A percentile compares a stretch with the other conserved stretches of the same genome.
Evolutionary conservation across 2,797 vertebrate species (phyloP).

Genomic region (Merluccius polli): DNA sequence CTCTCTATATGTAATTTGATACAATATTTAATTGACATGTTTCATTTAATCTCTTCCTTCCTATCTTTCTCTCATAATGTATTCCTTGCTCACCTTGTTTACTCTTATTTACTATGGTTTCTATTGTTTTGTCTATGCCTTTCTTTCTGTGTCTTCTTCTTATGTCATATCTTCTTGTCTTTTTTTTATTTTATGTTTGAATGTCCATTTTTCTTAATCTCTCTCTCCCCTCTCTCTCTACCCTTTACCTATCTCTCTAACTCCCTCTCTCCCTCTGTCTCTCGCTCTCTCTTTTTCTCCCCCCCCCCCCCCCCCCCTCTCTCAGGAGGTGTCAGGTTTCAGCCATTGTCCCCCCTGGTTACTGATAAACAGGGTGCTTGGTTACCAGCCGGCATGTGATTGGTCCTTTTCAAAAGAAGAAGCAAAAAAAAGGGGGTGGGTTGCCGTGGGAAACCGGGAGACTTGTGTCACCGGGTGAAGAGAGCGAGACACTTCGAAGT

Average conservation of each 20-base stretch:
- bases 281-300: slow-evolving; percentile 1
- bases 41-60: not conserved
- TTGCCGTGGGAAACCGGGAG: slow-evolving; percentile 80
- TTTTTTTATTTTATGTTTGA: not conserved
- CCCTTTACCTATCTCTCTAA: not conserved
- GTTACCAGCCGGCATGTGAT: slow-evolving; percentile 71
- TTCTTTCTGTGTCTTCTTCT: not conserved
- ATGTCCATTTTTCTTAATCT: slow-evolving; percentile 21
- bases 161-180: not conserved
- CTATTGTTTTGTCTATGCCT: not conserved
- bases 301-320: slow-evolving; percentile 40
- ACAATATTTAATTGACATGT: not conserved
- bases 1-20: not conserved
- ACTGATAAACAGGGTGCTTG: slow-evolving; percentile 89
- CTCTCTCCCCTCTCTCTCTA: not conserved
- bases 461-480: slow-evolving; percentile 74
- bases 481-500: slow-evolving; percentile 52
- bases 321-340: slow-evolving; percentile 66
- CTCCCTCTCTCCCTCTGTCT: not conserved
- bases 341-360: slow-evolving; percentile 86
- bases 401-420: slow-evolving; percentile 69
- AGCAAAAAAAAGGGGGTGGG: slow-evolving; percentile 23
- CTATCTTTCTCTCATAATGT: not conserved
- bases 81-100: not conserved
- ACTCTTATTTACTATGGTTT: not conserved